These are phyloP conservation scores for Cuniculus paca DNA, from an alignment of 2,797 vertebrate genomes.

Conservation along the genomic window DNA sequence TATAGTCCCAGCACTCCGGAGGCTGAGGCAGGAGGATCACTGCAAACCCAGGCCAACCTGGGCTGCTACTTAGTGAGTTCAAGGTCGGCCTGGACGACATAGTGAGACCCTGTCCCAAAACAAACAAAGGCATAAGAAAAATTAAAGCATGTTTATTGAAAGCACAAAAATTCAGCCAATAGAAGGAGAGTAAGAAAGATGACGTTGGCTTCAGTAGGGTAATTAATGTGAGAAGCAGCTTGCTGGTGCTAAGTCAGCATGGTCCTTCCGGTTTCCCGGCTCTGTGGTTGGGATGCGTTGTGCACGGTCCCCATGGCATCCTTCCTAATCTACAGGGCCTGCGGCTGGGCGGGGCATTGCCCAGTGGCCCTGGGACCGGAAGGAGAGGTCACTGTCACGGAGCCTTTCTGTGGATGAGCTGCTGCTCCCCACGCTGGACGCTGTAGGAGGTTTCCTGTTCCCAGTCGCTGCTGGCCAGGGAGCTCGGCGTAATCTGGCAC, in stretches of 20 bases:
- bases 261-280: neutral
- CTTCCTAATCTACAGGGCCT: neutral
- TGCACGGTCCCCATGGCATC: neutral
- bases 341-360: neutral
- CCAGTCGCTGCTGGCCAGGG: neutral
- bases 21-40: neutral
- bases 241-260: slow-evolving; percentile 31
- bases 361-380: neutral
- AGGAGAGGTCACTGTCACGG: neutral
- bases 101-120: neutral
- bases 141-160: slow-evolving; percentile 29
- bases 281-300: neutral
- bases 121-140: slow-evolving; percentile 37
- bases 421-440: neutral
- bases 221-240: slow-evolving; percentile 56
- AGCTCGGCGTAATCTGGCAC: slow-evolving; percentile 7
- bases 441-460: neutral
- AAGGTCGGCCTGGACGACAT: neutral
- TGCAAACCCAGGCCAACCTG: neutral
- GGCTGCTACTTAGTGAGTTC: neutral
- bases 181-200: neutral
- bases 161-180: neutral
- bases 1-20: neutral
- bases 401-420: neutral
- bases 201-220: slow-evolving; percentile 22